Evolutionary conservation across 2,113 vertebrate species (phyloP).

Genomic region (Calypte anna): DNA sequence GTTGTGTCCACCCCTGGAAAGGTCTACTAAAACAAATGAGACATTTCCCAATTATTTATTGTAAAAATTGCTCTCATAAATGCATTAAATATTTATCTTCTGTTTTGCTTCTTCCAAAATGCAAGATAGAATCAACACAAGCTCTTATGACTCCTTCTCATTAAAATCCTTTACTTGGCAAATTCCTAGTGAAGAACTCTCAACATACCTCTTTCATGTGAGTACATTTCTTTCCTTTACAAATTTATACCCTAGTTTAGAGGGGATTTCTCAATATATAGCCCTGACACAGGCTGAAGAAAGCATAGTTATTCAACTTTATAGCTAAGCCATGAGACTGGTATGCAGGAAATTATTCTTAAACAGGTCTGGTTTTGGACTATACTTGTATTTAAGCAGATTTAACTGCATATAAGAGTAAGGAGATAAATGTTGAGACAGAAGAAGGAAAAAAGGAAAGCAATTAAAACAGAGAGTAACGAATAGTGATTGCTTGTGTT

Average conservation of each 20-base stretch:
- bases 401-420: not conserved
- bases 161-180: not conserved
- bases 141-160: not conserved
- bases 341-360: constrained; percentile 10
- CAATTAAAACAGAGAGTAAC: not conserved
- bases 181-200: not conserved
- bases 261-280: not conserved
- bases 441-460: not conserved
- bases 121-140: not conserved
- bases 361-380: not conserved
- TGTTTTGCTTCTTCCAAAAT: not conserved
- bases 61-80: not conserved
- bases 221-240: constrained; percentile 28
- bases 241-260: constrained; percentile 2
- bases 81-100: not conserved
- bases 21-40: not conserved
- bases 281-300: not conserved
- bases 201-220: not conserved
- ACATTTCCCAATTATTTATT: not conserved
- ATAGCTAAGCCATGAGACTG: constrained; percentile 9
- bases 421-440: not conserved
- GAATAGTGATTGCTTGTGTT: not conserved
- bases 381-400: not conserved
- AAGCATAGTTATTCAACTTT: constrained; percentile 34
- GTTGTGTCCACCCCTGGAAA: not conserved